Percentiles rank a stretch among this genome's conserved stretches.
These are phyloP conservation scores for Momotus momota DNA, from an alignment of 2,797 vertebrate species.

Conservation along the genomic window DNA sequence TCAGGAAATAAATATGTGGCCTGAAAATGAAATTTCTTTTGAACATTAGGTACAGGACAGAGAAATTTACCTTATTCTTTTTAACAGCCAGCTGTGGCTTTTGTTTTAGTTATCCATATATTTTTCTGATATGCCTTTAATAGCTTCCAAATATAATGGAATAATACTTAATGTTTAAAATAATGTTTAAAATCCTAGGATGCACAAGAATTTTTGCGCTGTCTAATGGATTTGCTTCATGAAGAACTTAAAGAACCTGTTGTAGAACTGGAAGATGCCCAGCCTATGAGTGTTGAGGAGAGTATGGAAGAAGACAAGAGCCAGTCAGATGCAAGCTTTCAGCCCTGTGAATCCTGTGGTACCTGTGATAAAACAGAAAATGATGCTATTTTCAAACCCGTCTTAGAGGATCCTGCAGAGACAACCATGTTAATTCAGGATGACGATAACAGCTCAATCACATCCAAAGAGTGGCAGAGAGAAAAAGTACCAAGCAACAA, in stretches of 20 bases:
- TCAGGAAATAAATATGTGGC: not conserved
- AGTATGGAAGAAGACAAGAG: slow-evolving; percentile 88
- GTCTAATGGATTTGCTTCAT: slow-evolving; percentile 98
- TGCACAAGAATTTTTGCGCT: slow-evolving; percentile 97
- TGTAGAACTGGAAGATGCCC: slow-evolving; percentile 86
- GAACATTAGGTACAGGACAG: not conserved
- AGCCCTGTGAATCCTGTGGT: slow-evolving; percentile 93
- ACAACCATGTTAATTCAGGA: slow-evolving; percentile 93
- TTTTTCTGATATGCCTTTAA: not conserved
- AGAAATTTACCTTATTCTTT: not conserved
- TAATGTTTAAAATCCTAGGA: slow-evolving; percentile 83
- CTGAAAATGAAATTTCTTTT: not conserved
- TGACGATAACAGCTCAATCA: slow-evolving; percentile 82
- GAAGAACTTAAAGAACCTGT: slow-evolving; percentile 94
- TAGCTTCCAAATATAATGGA: not conserved
- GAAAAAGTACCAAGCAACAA: slow-evolving; percentile 91
- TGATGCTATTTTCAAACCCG: slow-evolving; percentile 77
- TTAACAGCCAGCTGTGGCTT: not conserved
- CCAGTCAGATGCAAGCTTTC: slow-evolving; percentile 91
- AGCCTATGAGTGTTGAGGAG: slow-evolving; percentile 75
- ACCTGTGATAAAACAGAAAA: slow-evolving; percentile 89
- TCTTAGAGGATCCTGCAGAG: slow-evolving; percentile 86
- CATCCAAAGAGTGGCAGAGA: slow-evolving; percentile 90
- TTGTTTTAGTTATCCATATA: not conserved
- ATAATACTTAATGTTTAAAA: not conserved